Evolutionary conservation across 2,113 vertebrate genomes (phyloP), one percentile per base, ranked within the genome.

Genomic region (Sebastes schlegelii): DNA sequence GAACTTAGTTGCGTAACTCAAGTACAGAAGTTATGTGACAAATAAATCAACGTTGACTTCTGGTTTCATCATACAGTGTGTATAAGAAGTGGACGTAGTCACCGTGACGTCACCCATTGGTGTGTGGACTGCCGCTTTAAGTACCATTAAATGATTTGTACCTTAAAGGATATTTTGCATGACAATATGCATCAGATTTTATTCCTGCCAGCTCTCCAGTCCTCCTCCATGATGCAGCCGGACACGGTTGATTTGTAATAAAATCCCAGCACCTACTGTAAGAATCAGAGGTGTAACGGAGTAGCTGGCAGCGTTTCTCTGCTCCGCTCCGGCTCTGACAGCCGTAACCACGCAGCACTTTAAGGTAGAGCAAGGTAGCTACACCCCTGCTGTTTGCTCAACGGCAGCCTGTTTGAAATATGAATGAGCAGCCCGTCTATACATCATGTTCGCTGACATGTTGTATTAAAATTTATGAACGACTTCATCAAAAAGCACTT

Each of bases 401-500:
- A 75, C 92, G 93, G 95, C 95, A 93, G 46, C 91, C 95, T 92
- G 92, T 90, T 95, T 98, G 95, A 97, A 98, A 98, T 97, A 98
- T 98, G 97, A 97, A 98, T 97, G 96, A 96, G 97, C 96, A 93
- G 95, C 92, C 95, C 94, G 96, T 95, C 96, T 93, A 94, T 96
- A 96, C 96, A 96, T 98, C 96, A 97, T 96, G 97, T 96, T 96
- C 93, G 96, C 96, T 95, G 97, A 96, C 96, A 96, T 95, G 96
- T 97, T 96, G 95, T 97, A 98, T 98, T 97, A 97, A 98, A 97
- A 98, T 98, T 97, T 96, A 97, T 97, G 96, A 98, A 97, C 95
- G 95, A 96, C 96, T 98, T 98, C 96, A 99, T 98, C 97, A 97
- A 97, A 98, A 97, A 97, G 96, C 97, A 98, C 97, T 98, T 98